Evolutionary conservation across 2,888 invertebrate species (phyloP).

Genomic region (Aelia acuminata): DNA sequence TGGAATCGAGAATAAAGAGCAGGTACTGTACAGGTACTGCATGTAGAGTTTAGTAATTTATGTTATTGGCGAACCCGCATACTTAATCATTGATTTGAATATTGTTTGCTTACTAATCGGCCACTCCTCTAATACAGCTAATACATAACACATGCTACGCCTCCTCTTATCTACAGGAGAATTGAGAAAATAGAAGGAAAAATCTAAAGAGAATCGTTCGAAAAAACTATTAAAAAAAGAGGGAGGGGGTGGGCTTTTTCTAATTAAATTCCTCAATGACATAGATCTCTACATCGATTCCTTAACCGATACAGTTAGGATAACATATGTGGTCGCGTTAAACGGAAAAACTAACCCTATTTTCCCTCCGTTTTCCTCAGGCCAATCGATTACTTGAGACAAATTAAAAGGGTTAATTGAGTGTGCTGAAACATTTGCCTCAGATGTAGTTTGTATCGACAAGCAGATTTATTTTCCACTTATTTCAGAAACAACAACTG

Average conservation of each 20-base stretch:
- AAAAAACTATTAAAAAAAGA: neutral
- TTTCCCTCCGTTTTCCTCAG: neutral
- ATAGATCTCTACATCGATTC: neutral
- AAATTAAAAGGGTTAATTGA: constrained; percentile 29
- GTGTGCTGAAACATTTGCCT: neutral
- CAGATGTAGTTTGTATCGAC: neutral
- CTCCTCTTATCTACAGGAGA: neutral
- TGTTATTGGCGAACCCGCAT: no score
- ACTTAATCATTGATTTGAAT: no score
- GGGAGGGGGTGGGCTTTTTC: no score
- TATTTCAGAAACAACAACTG: constrained; percentile 19
- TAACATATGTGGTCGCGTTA: neutral
- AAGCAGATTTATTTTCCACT: neutral
- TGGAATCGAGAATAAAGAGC: no score
- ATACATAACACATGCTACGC: no score
- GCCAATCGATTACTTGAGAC: neutral
- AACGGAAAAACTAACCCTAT: neutral
- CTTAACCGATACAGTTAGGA: neutral
- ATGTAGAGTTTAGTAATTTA: no score
- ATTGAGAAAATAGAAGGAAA: neutral
- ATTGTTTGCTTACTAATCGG: no score
- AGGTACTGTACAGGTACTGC: no score
- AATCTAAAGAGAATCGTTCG: neutral
- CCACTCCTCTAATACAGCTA: no score
- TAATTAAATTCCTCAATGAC: constrained; percentile 17